These are phyloP conservation scores for Cheilosia grossa DNA, from an alignment of 2,888 invertebrate genomes.

Conservation along the genomic window DNA sequence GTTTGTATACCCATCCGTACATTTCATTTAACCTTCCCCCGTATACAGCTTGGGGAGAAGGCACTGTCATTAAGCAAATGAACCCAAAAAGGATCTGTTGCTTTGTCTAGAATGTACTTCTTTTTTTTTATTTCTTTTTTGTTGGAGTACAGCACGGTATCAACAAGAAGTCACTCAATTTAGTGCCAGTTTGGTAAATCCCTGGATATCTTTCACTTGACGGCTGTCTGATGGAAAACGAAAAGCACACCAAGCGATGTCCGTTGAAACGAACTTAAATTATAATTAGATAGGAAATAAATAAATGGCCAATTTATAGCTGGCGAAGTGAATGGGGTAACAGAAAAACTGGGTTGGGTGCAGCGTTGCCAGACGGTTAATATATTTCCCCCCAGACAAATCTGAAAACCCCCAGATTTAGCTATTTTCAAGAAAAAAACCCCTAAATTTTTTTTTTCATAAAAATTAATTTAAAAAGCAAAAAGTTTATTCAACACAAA, in stretches of 20 bases:
- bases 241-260: slow-evolving; percentile 21
- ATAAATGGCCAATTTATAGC: slow-evolving; percentile 51
- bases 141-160: neutral
- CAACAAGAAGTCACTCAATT: slow-evolving; percentile 32
- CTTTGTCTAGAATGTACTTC: slow-evolving; percentile 31
- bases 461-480: too few species aligned
- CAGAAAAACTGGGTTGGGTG: slow-evolving; percentile 3
- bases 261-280: slow-evolving; percentile 41
- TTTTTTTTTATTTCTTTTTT: neutral
- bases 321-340: slow-evolving; percentile 1
- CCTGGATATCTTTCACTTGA: slow-evolving; percentile 1
- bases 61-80: slow-evolving; percentile 36
- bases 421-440: too few species aligned
- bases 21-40: slow-evolving; percentile 27
- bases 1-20: slow-evolving; percentile 14
- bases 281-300: slow-evolving; percentile 56
- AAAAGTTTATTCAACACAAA: too few species aligned
- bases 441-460: too few species aligned
- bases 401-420: too few species aligned
- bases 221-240: neutral
- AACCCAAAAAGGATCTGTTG: slow-evolving; percentile 53
- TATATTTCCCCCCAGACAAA: too few species aligned
- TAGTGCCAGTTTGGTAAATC: slow-evolving; percentile 20
- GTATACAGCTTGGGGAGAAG: neutral
- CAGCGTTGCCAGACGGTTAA: too few species aligned